Conservation (phyloP, 1,140 invertebrate species). For the Dinothrombium tinctorium region DNA sequence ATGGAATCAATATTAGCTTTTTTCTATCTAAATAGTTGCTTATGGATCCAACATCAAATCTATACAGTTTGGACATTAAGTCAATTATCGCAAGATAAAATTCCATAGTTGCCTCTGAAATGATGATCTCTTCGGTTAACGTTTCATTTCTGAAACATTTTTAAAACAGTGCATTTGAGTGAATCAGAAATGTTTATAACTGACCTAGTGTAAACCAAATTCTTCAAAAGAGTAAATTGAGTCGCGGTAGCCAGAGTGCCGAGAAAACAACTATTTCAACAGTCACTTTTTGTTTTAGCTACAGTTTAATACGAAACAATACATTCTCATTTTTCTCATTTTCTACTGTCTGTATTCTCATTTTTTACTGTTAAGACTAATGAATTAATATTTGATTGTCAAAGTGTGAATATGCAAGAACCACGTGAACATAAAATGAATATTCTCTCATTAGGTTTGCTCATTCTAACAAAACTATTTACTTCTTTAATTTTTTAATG, state of each 20-base stretch:
- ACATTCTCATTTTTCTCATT: no score
- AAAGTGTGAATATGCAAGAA: no score
- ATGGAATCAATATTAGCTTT: conserved; percentile 54
- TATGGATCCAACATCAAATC: conserved; percentile 32
- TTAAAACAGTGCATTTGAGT: neutral
- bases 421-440: no score
- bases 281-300: no score
- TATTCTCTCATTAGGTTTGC: no score
- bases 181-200: conserved; percentile 6
- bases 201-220: conserved; percentile 21
- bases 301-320: no score
- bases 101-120: conserved; percentile 18
- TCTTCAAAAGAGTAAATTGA: conserved; percentile 24
- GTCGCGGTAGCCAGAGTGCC: conserved; percentile 26
- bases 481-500: no score
- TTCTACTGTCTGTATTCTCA: no score
- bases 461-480: no score
- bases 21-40: conserved; percentile 45
- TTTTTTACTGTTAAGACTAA: no score
- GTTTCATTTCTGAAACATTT: neutral
- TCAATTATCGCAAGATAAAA: conserved; percentile 21
- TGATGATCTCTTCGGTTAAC: neutral
- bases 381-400: no score
- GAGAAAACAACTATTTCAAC: conserved; percentile 27
- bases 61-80: conserved; percentile 22